These are phyloP conservation scores for Zootermopsis nevadensis DNA, from an alignment of 2,888 invertebrate species.

Conservation along the genomic window DNA sequence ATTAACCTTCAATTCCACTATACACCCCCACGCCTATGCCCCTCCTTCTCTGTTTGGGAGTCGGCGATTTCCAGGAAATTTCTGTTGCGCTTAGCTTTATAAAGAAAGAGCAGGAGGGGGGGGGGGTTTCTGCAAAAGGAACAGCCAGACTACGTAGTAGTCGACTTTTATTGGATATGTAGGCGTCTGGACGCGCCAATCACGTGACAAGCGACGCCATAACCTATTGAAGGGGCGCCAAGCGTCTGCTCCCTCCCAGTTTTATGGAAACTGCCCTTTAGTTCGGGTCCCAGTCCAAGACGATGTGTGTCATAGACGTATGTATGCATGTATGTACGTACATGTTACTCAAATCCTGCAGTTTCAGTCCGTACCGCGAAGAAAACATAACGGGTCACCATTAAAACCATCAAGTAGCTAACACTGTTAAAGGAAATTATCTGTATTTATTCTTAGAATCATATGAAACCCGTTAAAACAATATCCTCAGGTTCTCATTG, in stretches of 20 bases:
- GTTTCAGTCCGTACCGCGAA: too few species aligned
- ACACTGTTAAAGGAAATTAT: too few species aligned
- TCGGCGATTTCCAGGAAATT: slow-evolving; percentile 24
- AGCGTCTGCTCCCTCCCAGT: slow-evolving; percentile 25
- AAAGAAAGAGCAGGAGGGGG: not conserved
- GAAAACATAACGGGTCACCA: too few species aligned
- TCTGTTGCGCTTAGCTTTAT: slow-evolving; percentile 6
- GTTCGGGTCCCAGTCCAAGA: not conserved
- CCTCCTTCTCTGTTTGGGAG: not conserved
- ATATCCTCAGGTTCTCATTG: too few species aligned
- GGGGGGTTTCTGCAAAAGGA: not conserved
- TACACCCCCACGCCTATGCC: not conserved
- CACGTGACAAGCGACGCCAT: slow-evolving; percentile 40
- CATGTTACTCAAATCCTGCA: too few species aligned
- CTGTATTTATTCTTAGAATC: too few species aligned
- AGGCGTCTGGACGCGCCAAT: slow-evolving; percentile 43
- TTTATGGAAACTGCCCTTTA: slow-evolving; percentile 6
- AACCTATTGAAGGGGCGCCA: slow-evolving; percentile 43
- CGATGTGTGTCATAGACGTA: not conserved
- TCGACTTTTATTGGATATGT: slow-evolving; percentile 31
- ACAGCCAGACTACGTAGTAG: slow-evolving; percentile 15
- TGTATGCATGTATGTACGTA: too few species aligned
- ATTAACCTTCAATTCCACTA: not conserved
- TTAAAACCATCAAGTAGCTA: too few species aligned
- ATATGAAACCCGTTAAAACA: too few species aligned